Percentiles rank a stretch among this genome's conserved stretches.
Evolutionary conservation across 2,888 invertebrate genomes (phyloP).

Genomic region (Tridacna crocea): DNA sequence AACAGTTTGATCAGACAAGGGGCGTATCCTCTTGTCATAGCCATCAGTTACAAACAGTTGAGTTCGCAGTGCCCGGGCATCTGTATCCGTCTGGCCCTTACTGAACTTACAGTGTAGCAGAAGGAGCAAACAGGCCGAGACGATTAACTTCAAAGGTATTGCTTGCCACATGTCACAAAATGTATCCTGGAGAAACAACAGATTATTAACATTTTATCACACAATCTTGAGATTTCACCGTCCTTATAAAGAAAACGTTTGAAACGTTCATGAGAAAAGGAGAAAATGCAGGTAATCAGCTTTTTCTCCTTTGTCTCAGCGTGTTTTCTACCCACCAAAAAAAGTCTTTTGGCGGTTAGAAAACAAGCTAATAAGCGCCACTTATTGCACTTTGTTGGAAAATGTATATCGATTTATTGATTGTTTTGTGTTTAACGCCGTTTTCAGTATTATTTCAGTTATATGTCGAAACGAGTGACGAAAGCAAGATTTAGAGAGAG

Average conservation of each 20-base stretch:
- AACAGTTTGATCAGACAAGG: not conserved
- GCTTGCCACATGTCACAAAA: not conserved
- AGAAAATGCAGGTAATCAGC: not conserved
- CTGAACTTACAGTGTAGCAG: not conserved
- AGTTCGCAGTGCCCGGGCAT: not conserved
- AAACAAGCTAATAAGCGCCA: too few relatives aligned
- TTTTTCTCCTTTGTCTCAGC: not conserved
- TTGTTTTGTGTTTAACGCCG: too few relatives aligned
- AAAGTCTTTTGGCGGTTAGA: too few relatives aligned
- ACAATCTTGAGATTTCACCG: not conserved
- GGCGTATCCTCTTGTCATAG: slow-evolving; percentile 14
- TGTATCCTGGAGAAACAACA: not conserved
- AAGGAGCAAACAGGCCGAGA: not conserved
- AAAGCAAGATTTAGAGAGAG: not conserved
- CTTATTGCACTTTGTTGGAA: too few relatives aligned
- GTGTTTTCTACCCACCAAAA: too few relatives aligned
- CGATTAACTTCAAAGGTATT: not conserved
- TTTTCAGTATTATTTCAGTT: too few relatives aligned
- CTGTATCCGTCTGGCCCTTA: not conserved
- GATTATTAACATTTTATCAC: not conserved
- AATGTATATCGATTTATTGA: too few relatives aligned
- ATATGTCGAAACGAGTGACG: not conserved
- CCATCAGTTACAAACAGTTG: not conserved
- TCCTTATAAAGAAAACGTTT: not conserved
- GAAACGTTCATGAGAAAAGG: not conserved